Base-by-base conservation (phyloP, 1,140 invertebrate species). In the Trichonephila inaurata region DNA sequence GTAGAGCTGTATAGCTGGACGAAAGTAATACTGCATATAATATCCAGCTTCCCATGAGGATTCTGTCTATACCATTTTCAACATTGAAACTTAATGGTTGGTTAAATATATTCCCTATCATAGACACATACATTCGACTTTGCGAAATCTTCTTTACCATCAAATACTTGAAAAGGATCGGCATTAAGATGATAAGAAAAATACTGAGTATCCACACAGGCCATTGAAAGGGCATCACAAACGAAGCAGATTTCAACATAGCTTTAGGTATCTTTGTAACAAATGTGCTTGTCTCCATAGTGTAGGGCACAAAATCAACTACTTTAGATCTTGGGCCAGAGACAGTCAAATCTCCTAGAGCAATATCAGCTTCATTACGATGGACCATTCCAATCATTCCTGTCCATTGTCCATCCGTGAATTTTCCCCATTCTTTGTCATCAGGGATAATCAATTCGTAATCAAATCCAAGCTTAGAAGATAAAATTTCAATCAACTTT, bases 341-440 rank as follows among this genome's bases (percentile, higher is more conserved):
- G 14, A 85, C 44, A 1, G 82, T 58, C 44, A 92, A 19, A 21
- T 66, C 18, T 4, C 61, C 90, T 14, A 86, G 28, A 19, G 81
- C 82, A 5, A 92, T 40, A 21, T 92, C 90, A 24, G 90, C 12
- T 64, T 85, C 62, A 28, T 85, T 85, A 14, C 82, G 60, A n/a
- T 51, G 58, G 7, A 92, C 61, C 81, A 92, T 92, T 14, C 90
- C 90, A 28, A 86, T 18, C 62, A 92, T 66, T 0, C 90, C 82
- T n/a, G 81, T 92, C 90, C 90, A 92, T 7, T 28, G 18, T 2
- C 12, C 60, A 51, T 33, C n/a, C 19, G 12, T 8, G 6, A 44
- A 2, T 51, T 28, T n/a, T 0, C 82, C 90, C 90, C 81, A 92
- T 33, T 24, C 28, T 28, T 10, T 28, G 21, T 92, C 62, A 8